Percentiles rank a stretch among this genome's conserved stretches.
Evolutionary conservation across 1,140 invertebrate species (phyloP).

Genomic region (Nasonia longicornis): DNA sequence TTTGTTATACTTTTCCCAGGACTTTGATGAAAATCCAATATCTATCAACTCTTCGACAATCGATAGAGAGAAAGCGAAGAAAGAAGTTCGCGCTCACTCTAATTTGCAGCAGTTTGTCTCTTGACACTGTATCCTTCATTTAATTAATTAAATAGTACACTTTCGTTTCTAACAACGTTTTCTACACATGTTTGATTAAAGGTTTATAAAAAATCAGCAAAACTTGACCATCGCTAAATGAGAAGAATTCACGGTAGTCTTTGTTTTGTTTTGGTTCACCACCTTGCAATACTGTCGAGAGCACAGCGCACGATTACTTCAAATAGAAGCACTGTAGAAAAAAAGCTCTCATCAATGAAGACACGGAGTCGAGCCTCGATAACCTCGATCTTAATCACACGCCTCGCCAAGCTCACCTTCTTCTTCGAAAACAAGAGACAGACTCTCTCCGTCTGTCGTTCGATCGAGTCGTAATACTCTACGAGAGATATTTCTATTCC

Average conservation of each 20-base stretch:
- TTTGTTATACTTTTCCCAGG: constrained; percentile 13
- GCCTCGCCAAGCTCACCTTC: background rate
- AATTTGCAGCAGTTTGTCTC: background rate
- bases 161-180: no score
- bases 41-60: constrained; percentile 8
- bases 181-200: no score
- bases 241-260: background rate
- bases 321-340: background rate
- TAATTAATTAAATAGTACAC: no score
- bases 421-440: background rate
- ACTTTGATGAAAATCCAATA: constrained; percentile 25
- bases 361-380: background rate
- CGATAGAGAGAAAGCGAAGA: background rate
- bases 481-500: background rate
- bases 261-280: background rate
- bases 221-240: no score
- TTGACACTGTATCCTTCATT: background rate
- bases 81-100: background rate
- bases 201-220: no score
- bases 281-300: background rate
- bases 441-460: background rate
- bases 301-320: background rate
- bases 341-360: constrained; percentile 3
- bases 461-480: background rate
- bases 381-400: constrained; percentile 29